Base-by-base conservation (phyloP, 2,113 vertebrate species). In the Anolis carolinensis region DNA sequence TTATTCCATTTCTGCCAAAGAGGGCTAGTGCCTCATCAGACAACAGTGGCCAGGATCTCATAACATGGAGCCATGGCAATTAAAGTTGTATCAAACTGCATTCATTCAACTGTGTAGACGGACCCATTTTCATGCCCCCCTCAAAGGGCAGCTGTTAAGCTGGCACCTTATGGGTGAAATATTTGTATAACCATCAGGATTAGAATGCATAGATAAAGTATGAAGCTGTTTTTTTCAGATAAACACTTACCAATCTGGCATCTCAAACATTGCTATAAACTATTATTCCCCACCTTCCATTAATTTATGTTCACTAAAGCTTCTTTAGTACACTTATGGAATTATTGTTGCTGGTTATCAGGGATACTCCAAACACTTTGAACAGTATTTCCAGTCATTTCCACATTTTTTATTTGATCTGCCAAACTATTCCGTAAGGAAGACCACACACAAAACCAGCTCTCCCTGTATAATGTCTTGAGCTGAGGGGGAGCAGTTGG, bases 391-490 rank as follows among this genome's bases (percentile, higher is more conserved):
- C 80, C 79, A 88, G 90, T 70, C 2, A 74, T 84, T 86, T 76
- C 14, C 88, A 93, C 92, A 91, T 36, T 78, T 89, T 92, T 90
- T 88, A 44, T 79, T 85, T 79, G 83, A 93, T 91, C 92, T 91
- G 87, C 79, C 76, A 90, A 87, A 93, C 23, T 93, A 81, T 78
- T n/a, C 81, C 32, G 87, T 87, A 85, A 89, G 91, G 91, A 92
- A 86, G 91, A 91, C 86, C 92, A 91, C 92, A 88, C 92, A 90
- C 30, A 65, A 78, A 92, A 92, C n/a, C 13, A 75, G 86, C 91
- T 76, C 82, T 79, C 74, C 84, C 87, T 90, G 48, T 73, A 34
- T n/a, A 62, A 79, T 83, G 50, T 86, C 84, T 92, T 44, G 32
- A 30, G 63, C 50, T 85, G 83, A 88, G 87, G 80, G 86, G 23